Base-by-base conservation (phyloP, 2,113 vertebrate genomes). In the Anolis carolinensis region DNA sequence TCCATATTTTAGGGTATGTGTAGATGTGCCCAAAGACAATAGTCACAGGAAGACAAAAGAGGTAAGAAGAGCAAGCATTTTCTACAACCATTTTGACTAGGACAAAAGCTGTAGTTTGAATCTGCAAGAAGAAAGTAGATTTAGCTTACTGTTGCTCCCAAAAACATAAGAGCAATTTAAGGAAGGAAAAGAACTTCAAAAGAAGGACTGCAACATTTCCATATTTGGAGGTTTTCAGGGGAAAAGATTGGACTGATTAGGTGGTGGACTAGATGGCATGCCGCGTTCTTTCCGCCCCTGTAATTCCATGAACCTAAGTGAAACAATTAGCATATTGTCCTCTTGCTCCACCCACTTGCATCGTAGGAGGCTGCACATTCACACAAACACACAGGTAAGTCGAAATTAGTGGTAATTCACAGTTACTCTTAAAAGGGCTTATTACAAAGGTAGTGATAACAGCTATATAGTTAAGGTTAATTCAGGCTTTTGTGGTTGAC, bases 401-500 rank as follows among this genome's bases (percentile, higher is more conserved):
- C 90, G 91, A 32, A 27, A 83, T 90, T 88, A 91, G 20, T 80
- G 63, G 50, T 71, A 20, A 75, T 89, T 62, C 36, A 63, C 7
- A 84, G 65, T 70, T 68, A 79, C 55, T 67, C 72, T 67, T 91
- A 88, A 89, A 91, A 92, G 55, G 80, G 55, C 9, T 52, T 90
- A 75, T 87, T 70, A 87, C 13, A 87, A 80, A 90, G 63, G 4
- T 71, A 44, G 48, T 77, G 70, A 84, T 88, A 89, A 76, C 36
- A 81, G 81, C 52, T 87, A 36, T 86, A 18, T 32, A 88, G 89
- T 84, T 90, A 89, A 87, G 71, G 63, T 91, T 91, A 92, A 92
- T 92, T 89, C 71, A 83, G 68, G 27, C 74, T 79, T 91, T 90
- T 90, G 77, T 90, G 55, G 92, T 93, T 90, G 70, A 39, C 52